Conservation (phyloP, 2,797 vertebrate species). For the Pseudochaenichthys georgianus region DNA sequence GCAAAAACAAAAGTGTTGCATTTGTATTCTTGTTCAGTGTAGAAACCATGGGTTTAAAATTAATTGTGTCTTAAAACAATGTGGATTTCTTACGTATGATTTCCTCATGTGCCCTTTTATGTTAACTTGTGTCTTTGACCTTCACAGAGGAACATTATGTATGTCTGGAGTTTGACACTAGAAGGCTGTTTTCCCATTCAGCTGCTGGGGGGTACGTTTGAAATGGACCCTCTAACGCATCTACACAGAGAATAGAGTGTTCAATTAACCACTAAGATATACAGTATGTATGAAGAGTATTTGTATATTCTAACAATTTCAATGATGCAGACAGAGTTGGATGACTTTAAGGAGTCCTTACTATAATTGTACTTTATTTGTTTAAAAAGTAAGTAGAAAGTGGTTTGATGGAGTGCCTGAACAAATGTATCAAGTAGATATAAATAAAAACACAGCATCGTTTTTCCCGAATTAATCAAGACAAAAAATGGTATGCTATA, state of each 20-base stretch:
- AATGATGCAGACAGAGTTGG: background rate
- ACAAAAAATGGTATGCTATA: background rate
- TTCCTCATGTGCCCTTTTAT: background rate
- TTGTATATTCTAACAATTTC: background rate
- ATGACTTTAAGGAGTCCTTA: background rate
- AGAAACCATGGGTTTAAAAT: background rate
- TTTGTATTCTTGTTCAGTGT: too few relatives aligned
- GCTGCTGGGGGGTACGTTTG: background rate
- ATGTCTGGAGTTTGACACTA: background rate
- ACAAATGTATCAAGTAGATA: background rate
- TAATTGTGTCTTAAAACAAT: background rate
- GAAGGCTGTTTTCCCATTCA: background rate
- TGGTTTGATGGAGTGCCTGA: too few relatives aligned
- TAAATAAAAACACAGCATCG: background rate
- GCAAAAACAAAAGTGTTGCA: too few relatives aligned
- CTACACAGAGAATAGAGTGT: background rate
- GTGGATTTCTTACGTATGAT: background rate
- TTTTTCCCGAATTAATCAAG: background rate
- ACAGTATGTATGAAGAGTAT: background rate
- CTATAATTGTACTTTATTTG: background rate
- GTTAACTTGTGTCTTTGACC: conserved; percentile 1
- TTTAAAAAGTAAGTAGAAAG: background rate
- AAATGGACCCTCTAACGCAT: background rate
- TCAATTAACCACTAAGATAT: background rate
- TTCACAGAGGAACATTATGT: background rate